Base-by-base conservation (phyloP, 2,797 vertebrate species). In the Thalassophryne amazonica region DNA sequence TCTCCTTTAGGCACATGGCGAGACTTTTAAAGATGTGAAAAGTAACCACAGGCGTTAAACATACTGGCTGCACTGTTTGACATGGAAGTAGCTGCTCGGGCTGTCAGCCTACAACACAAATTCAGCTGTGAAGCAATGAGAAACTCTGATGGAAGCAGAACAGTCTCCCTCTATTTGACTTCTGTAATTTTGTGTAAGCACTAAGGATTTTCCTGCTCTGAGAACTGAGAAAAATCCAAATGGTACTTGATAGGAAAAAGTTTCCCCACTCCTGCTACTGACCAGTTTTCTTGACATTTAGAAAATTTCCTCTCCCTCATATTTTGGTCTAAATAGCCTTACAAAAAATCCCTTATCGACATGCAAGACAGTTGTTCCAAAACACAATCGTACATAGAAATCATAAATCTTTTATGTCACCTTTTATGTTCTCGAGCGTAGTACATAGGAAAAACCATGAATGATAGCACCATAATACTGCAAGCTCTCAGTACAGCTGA, bases 101-200 rank as follows among this genome's bases (percentile, higher is more conserved):
- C 22, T 22, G 54, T 73, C 20, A 63, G 57, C 39, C 19, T 57
- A 20, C 51, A 53, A 71, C 40, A 37, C 4, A 6, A 61, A 56
- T 49, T 47, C 14, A 61, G 27, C 45, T 69, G 39, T 43, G 67
- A 59, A 50, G 31, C 30, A 38, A 60, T n/a, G 5, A 51, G 0
- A 17, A 63, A 28, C 45, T 60, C n/a, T 56, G 64, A 53, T 46
- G 59, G 11, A 37, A n/a, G 27, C 42, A 57, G 48, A 69, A 50
- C 31, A 60, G 47, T 55, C 32, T 54, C 25, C 21, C 39, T 18
- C 22, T 52, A 41, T 34, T 50, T 2, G 7, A 61, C 12, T 55
- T 65, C 12, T 58, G 42, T 18, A 47, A 36, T 19, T 14, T 9
- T 19, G 35, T 8, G 11, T 48, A 4, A 4, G 7, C 25, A 2